Conservation (phyloP, 2,888 invertebrate genomes). For the Iphiclides podalirius region DNA sequence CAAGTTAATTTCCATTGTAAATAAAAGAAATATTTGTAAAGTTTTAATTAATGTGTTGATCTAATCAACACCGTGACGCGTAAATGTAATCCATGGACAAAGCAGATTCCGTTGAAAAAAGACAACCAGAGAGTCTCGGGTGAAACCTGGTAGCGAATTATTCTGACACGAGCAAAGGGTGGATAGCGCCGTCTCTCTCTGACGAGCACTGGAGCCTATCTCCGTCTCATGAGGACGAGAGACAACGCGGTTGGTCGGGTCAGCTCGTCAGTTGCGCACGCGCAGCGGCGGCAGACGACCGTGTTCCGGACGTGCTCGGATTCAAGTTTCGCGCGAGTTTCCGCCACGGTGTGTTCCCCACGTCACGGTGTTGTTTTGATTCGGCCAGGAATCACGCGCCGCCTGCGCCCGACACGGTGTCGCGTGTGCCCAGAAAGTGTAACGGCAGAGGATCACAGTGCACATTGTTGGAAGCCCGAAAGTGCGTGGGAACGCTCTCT, state of each 20-base stretch:
- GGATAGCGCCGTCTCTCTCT: conserved; percentile 5
- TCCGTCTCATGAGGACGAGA: conserved; percentile 43
- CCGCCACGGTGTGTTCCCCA: conserved; percentile 29
- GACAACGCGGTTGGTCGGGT: conserved; percentile 51
- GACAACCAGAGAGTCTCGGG: not conserved
- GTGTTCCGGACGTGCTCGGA: conserved; percentile 45
- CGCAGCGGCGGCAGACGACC: conserved; percentile 58
- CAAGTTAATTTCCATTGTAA: no score
- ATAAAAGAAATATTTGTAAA: no score
- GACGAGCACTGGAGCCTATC: conserved; percentile 25
- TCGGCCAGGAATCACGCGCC: conserved; percentile 23
- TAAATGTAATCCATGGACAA: no score
- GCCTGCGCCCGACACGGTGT: conserved; percentile 27
- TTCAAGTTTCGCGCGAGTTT: conserved; percentile 51
- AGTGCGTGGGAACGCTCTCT: conserved; percentile 36
- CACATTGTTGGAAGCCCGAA: conserved; percentile 26
- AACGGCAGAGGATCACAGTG: conserved; percentile 41
- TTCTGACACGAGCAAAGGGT: conserved; percentile 3
- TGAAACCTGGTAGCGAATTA: conserved; percentile 22
- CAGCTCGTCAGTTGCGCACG: conserved; percentile 66
- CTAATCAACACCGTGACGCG: no score
- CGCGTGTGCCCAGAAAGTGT: conserved; percentile 37
- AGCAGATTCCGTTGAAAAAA: no score
- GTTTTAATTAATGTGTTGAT: no score
- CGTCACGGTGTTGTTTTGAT: conserved; percentile 25